These are phyloP conservation scores for Petrolisthes manimaculis DNA, from an alignment of 2,888 invertebrate species.

Conservation along the genomic window DNA sequence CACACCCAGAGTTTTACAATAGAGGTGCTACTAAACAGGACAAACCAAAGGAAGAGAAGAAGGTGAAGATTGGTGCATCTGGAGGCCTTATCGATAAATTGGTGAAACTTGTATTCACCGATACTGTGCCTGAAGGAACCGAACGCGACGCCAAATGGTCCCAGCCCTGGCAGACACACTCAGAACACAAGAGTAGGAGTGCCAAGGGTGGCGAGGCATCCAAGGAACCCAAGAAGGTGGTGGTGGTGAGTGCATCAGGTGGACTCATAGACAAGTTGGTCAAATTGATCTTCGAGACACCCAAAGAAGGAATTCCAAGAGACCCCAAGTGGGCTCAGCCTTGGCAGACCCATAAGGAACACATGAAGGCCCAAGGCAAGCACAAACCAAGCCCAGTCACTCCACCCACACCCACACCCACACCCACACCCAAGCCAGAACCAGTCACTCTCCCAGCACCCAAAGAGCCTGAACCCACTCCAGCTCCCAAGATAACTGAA, in stretches of 20 bases:
- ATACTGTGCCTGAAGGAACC: constrained; percentile 31
- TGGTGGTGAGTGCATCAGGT: constrained; percentile 8
- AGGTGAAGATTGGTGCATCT: neutral
- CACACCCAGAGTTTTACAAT: constrained; percentile 45
- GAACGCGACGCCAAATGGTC: constrained; percentile 60
- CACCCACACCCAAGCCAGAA: constrained; percentile 2
- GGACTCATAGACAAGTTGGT: constrained; percentile 50
- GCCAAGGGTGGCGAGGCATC: constrained; percentile 52
- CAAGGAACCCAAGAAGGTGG: constrained; percentile 33
- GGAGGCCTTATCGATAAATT: constrained; percentile 45
- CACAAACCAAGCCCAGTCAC: neutral
- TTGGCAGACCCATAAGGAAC: constrained; percentile 62
- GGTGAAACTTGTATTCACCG: constrained; percentile 49
- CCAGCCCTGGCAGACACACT: constrained; percentile 63
- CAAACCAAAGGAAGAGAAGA: neutral
- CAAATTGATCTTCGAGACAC: constrained; percentile 38
- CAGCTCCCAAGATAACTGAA: neutral
- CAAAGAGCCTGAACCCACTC: neutral
- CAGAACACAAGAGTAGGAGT: constrained; percentile 32
- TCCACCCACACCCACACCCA: neutral
- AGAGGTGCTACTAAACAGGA: neutral
- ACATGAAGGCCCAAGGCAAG: neutral
- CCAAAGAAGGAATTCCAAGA: neutral
- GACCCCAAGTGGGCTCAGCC: constrained; percentile 62
- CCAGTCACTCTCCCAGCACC: neutral